Evolutionary conservation across 2,113 vertebrate species (phyloP).

Genomic region (Elephas maximus): DNA sequence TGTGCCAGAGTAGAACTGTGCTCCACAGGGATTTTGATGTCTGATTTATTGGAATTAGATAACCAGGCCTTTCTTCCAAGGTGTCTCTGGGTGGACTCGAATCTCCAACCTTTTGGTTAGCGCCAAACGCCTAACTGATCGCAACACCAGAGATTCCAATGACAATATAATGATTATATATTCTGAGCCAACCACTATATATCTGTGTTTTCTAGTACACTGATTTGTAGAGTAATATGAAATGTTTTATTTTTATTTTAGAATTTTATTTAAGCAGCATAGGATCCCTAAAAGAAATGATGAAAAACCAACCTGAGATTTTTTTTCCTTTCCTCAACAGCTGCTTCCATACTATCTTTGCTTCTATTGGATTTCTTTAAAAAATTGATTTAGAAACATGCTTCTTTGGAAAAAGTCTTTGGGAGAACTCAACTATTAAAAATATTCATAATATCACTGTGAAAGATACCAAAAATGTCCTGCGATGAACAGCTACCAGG

Average conservation of each 20-base stretch:
- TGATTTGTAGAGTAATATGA: neutral
- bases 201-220: neutral
- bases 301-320: neutral
- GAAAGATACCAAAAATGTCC: conserved; percentile 27
- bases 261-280: conserved; percentile 7
- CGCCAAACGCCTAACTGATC: neutral
- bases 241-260: conserved; percentile 23
- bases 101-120: neutral
- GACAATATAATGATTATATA: neutral
- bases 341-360: neutral
- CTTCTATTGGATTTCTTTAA: conserved; percentile 37
- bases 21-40: neutral
- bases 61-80: neutral
- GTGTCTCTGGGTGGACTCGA: neutral
- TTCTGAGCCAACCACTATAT: neutral
- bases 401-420: conserved; percentile 51
- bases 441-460: neutral
- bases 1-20: neutral
- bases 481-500: neutral
- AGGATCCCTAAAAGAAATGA: conserved; percentile 23
- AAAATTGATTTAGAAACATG: conserved; percentile 48
- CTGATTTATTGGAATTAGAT: neutral
- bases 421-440: neutral
- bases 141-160: neutral
- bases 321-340: neutral